A percentile compares a stretch with the other conserved stretches of the same genome.
Conservation (phyloP, 2,888 invertebrate species). For the Rosalia funebris region DNA sequence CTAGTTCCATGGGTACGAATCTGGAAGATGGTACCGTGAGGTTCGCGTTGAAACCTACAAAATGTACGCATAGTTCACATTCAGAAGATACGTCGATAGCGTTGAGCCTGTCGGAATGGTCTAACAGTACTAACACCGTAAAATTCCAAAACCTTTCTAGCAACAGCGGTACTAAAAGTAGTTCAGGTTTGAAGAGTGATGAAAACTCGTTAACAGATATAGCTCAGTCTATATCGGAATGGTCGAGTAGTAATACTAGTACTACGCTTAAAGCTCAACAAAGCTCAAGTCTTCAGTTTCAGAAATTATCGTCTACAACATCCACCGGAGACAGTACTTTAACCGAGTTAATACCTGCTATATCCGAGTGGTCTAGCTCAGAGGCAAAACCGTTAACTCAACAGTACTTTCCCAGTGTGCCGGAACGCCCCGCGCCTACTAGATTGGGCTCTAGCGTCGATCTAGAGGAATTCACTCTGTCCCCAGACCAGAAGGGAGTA, state of each 20-base stretch:
- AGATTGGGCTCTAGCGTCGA: slow-evolving; percentile 60
- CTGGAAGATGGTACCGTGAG: slow-evolving; percentile 82
- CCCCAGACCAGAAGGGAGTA: slow-evolving; percentile 50
- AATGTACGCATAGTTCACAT: slow-evolving; percentile 84
- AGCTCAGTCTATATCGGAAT: slow-evolving; percentile 84
- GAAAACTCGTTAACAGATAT: slow-evolving; percentile 79
- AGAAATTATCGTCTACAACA: slow-evolving; percentile 60
- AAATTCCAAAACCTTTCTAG: slow-evolving; percentile 81
- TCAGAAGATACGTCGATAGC: slow-evolving; percentile 90
- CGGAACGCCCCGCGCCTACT: slow-evolving; percentile 49
- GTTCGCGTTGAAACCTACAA: slow-evolving; percentile 81
- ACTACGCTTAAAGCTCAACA: slow-evolving; percentile 73
- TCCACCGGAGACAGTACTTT: slow-evolving; percentile 63
- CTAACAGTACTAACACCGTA: slow-evolving; percentile 86
- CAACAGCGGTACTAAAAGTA: slow-evolving; percentile 69
- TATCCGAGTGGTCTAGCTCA: slow-evolving; percentile 84
- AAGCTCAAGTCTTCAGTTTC: slow-evolving; percentile 58
- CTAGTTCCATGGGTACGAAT: slow-evolving; percentile 81
- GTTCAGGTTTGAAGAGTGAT: slow-evolving; percentile 77
- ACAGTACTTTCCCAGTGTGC: slow-evolving; percentile 50
- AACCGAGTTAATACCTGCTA: slow-evolving; percentile 78
- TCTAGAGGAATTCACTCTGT: slow-evolving; percentile 54
- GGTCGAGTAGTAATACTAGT: slow-evolving; percentile 81
- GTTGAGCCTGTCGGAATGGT: slow-evolving; percentile 87
- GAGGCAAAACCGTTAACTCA: slow-evolving; percentile 76